Evolutionary conservation across 2,888 invertebrate genomes (phyloP).

Genomic region (Eristalis pertinax): DNA sequence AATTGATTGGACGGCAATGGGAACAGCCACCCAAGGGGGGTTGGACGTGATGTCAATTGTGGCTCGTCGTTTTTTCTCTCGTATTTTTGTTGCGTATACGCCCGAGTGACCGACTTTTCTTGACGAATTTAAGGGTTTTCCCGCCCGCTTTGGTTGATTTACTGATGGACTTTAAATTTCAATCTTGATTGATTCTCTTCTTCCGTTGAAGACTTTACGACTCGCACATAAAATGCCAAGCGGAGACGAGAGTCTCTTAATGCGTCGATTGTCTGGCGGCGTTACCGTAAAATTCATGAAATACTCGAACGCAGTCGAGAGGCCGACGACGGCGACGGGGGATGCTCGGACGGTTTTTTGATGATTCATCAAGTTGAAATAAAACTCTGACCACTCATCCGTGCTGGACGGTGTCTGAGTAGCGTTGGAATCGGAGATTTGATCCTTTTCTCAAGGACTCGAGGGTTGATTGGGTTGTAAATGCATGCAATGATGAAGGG

Average conservation of each 20-base stretch:
- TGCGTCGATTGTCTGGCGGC: neutral
- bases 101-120: neutral
- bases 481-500: too few species aligned
- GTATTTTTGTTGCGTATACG: neutral
- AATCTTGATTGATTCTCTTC: neutral
- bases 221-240: neutral
- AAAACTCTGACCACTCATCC: neutral
- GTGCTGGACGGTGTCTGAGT: neutral
- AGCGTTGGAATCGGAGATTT: too few species aligned
- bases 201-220: neutral
- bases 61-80: neutral
- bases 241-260: neutral
- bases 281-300: neutral
- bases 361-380: neutral
- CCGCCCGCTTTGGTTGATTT: too few species aligned
- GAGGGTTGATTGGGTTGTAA: too few species aligned
- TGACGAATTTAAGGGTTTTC: neutral
- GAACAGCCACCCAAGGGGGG: neutral
- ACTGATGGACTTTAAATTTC: neutral
- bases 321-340: too few species aligned
- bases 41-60: neutral
- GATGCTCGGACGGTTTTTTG: neutral
- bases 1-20: neutral
- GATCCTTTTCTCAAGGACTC: too few species aligned
- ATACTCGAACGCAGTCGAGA: neutral